Conservation (phyloP, 2,113 vertebrate genomes). For the Ceratotherium simum region DNA sequence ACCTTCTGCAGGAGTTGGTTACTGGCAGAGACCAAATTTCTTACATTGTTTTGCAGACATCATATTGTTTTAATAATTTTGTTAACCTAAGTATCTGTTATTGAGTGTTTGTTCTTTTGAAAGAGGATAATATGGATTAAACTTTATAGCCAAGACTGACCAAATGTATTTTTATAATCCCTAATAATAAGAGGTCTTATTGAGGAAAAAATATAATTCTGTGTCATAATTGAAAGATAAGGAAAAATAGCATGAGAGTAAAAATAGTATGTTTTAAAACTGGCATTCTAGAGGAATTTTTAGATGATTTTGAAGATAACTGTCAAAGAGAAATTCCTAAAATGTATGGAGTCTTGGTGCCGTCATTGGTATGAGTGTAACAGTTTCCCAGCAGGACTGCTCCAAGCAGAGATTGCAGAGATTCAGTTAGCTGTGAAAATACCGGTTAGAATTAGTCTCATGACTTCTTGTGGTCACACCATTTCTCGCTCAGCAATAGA, state of each 20-base stretch:
- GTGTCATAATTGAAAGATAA: neutral
- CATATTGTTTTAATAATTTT: neutral
- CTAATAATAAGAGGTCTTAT: neutral
- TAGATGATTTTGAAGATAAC: slow-evolving; percentile 1
- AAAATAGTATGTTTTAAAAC: neutral
- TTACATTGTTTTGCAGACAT: neutral
- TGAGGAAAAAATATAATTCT: neutral
- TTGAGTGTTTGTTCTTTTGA: slow-evolving; percentile 4
- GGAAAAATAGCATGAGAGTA: neutral
- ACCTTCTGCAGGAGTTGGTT: neutral
- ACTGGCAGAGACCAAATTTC: neutral
- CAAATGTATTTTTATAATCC: neutral
- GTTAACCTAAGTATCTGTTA: neutral
- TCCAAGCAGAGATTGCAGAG: neutral
- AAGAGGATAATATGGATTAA: neutral
- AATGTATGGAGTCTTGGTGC: neutral
- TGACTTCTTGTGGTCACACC: neutral
- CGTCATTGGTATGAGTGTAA: neutral
- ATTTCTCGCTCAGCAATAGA: neutral
- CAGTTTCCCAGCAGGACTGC: neutral
- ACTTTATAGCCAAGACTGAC: neutral
- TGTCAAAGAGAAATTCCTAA: neutral
- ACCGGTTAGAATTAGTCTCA: neutral
- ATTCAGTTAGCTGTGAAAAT: neutral
- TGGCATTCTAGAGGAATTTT: neutral